These are phyloP conservation scores for Dendrolimus pini DNA, from an alignment of 2,888 invertebrate genomes.

Conservation along the genomic window DNA sequence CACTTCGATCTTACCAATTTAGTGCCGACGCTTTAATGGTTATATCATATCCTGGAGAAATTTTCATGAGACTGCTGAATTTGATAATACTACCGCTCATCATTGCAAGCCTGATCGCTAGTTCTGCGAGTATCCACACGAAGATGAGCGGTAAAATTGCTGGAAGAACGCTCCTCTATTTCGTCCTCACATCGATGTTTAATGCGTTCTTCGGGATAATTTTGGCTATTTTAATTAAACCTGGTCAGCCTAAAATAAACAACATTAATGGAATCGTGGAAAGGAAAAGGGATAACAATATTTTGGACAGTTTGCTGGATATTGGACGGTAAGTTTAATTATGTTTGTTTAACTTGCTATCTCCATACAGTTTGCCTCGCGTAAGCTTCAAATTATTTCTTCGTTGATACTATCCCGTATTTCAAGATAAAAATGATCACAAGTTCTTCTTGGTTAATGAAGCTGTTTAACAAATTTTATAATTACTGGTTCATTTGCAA, in stretches of 20 bases:
- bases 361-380: neutral
- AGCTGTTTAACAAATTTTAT: too few relatives aligned
- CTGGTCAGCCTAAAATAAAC: conserved; percentile 83
- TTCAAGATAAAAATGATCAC: too few relatives aligned
- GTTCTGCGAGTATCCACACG: conserved; percentile 90
- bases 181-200: conserved; percentile 87
- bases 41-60: conserved; percentile 92
- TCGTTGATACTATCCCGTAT: too few relatives aligned
- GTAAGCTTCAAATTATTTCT: too few relatives aligned
- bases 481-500: too few relatives aligned
- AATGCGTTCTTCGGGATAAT: conserved; percentile 87
- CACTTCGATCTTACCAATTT: conserved; percentile 81
- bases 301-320: conserved; percentile 92
- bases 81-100: conserved; percentile 93
- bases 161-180: conserved; percentile 86
- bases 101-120: conserved; percentile 89
- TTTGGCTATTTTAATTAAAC: conserved; percentile 84
- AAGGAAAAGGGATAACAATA: conserved; percentile 79
- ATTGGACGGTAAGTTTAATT: conserved; percentile 83
- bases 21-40: conserved; percentile 83
- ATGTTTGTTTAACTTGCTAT: neutral
- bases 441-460: too few relatives aligned
- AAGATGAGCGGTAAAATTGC: conserved; percentile 92
- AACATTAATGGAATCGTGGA: conserved; percentile 47
- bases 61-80: conserved; percentile 92